These are phyloP conservation scores for Coleophora flavipennella DNA, from an alignment of 2,888 invertebrate genomes.

Conservation along the genomic window DNA sequence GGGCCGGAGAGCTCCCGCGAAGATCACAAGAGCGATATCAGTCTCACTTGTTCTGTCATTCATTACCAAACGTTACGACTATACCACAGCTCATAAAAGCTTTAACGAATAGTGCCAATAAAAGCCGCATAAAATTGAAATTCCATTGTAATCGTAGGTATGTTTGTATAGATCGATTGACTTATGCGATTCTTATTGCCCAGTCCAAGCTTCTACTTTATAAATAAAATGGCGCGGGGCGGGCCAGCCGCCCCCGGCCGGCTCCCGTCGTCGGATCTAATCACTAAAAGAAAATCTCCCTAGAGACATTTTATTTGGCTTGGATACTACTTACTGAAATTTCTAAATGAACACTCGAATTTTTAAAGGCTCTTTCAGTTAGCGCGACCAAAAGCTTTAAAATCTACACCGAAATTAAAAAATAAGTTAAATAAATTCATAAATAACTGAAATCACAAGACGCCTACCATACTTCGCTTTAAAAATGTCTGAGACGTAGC, in stretches of 20 bases:
- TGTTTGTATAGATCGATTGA: slow-evolving; percentile 13
- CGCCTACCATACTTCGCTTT: neutral
- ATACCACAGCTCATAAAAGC: slow-evolving; percentile 50
- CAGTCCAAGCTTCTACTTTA: slow-evolving; percentile 31
- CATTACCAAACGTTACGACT: slow-evolving; percentile 62
- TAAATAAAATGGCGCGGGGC: slow-evolving; percentile 41
- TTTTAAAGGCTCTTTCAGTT: slow-evolving; percentile 13
- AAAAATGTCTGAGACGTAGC: neutral
- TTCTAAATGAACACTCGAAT: slow-evolving; percentile 8
- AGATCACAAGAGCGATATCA: slow-evolving; percentile 64
- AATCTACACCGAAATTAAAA: slow-evolving; percentile 40
- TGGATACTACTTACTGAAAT: slow-evolving; percentile 30
- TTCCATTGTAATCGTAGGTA: slow-evolving; percentile 6
- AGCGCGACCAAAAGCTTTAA: slow-evolving; percentile 34
- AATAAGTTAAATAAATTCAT: slow-evolving; percentile 38
- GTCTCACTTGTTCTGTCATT: slow-evolving; percentile 72
- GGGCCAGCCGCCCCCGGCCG: slow-evolving; percentile 60
- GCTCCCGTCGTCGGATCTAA: slow-evolving; percentile 43
- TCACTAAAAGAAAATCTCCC: slow-evolving; percentile 45
- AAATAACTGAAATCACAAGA: slow-evolving; percentile 30
- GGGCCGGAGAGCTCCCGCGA: slow-evolving; percentile 7
- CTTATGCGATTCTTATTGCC: slow-evolving; percentile 34
- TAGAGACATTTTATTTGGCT: slow-evolving; percentile 40
- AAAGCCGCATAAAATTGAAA: slow-evolving; percentile 32
- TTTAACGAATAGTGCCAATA: slow-evolving; percentile 27